Base-by-base conservation (phyloP, 2,888 invertebrate genomes). In the Pyrrhosoma nymphula region DNA sequence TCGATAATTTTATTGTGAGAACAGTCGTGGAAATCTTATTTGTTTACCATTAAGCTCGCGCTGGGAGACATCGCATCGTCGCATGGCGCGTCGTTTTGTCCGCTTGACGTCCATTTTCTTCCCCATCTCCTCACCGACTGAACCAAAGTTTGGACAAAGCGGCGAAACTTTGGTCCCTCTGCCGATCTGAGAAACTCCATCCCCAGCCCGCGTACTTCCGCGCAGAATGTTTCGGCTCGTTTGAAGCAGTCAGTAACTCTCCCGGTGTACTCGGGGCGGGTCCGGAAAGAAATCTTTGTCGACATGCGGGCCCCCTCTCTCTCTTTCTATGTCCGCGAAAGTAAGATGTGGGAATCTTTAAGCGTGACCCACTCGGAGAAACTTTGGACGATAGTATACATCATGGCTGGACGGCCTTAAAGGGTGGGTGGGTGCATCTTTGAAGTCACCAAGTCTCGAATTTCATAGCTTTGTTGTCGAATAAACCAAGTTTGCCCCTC, bases 211-310 rank as follows among this genome's bases (percentile, higher is more conserved):
- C 82, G 82, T n/a, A 82, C 35, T 82, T 82, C 82, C 82, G 82
- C 35, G 82, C 35, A 82, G 82, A 82, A 82, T 82, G 35, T 82
- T 82, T 82, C 82, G 12, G 82, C 35, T 35, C 82, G 82, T 82
- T 82, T 82, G 82, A 82, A 82, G 35, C 82, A 82, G 82, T 82
- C 82, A 16, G 82, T 82, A 82, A 82, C 82, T 82, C 82, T 82
- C 35, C 23, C 35, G 82, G 82, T 82, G 14, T 35, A 82, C 30
- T 82, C 16, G 82, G 82, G 82, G 82, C 35, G 82, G 82, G 82
- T 18, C 82, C 82, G 82, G 82, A 82, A 82, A 82, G 82, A 82
- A 82, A 82, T 82, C 82, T 82, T 82, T 82, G 82, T 82, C 82
- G 35, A 82, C 82, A 82, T 82, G 82, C 82, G 82, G 82, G 82